These are phyloP conservation scores for Pluvianellus socialis DNA, from an alignment of 2,113 vertebrate genomes.

Conservation along the genomic window DNA sequence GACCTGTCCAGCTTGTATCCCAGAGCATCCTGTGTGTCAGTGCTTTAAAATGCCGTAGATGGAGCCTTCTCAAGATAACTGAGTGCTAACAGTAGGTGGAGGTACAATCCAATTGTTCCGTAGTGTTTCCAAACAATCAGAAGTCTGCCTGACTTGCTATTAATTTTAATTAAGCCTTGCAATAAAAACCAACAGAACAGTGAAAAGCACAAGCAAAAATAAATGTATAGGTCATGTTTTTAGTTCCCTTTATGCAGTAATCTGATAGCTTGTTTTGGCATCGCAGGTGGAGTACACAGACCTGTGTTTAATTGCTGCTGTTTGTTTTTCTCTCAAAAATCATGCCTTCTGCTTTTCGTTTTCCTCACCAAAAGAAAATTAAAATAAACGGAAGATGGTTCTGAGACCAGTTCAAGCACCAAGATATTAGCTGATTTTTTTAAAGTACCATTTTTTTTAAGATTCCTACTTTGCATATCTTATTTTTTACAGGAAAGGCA, in stretches of 20 bases:
- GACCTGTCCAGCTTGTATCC: not conserved
- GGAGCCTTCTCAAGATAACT: not conserved
- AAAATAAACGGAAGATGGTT: not conserved
- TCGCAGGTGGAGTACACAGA: not conserved
- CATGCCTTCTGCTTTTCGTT: not conserved
- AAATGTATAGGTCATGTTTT: conserved; percentile 20
- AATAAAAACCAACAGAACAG: conserved; percentile 37
- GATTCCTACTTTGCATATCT: not conserved
- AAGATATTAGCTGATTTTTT: not conserved
- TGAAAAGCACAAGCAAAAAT: conserved; percentile 14
- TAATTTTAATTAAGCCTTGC: conserved; percentile 62
- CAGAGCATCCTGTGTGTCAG: not conserved
- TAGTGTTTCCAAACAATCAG: conserved; percentile 29
- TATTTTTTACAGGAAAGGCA: not conserved
- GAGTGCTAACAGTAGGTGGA: conserved; percentile 66
- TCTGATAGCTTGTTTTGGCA: conserved; percentile 44
- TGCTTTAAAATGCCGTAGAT: not conserved
- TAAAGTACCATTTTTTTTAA: too few species aligned
- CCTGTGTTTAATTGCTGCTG: not conserved
- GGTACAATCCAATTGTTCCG: conserved; percentile 47
- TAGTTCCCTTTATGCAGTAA: not conserved
- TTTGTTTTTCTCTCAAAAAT: conserved; percentile 18
- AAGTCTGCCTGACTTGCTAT: conserved; percentile 23
- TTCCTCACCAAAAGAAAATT: not conserved
- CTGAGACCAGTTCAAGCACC: not conserved